phyloP scores from a whole-genome alignment of 2,888 invertebrate species.

The Amphimallon solstitiale region DNA sequence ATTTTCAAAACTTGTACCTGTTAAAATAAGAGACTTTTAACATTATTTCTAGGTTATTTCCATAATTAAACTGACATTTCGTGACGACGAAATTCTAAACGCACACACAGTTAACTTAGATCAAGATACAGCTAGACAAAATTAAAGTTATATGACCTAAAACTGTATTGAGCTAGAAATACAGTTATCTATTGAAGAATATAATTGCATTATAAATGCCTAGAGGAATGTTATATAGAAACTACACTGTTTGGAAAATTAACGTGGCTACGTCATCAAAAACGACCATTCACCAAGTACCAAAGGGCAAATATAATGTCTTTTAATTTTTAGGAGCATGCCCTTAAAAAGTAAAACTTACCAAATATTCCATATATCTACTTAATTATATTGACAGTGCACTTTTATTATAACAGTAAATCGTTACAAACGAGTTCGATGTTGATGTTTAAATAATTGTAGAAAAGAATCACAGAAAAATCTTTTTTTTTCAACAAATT shows the following conservation, averaged over 20 bases:
- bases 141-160: slow-evolving; percentile 63
- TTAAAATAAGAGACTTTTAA: slow-evolving; percentile 28
- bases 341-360: slow-evolving; percentile 43
- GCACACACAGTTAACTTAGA: slow-evolving; percentile 28
- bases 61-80: slow-evolving; percentile 15
- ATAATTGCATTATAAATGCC: slow-evolving; percentile 41
- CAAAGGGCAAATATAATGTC: slow-evolving; percentile 40
- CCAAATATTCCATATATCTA: slow-evolving; percentile 38
- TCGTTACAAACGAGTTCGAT: background rate
- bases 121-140: slow-evolving; percentile 50
- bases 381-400: slow-evolving; percentile 2
- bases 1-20: slow-evolving; percentile 36
- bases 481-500: slow-evolving; percentile 6
- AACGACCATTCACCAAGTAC: slow-evolving; percentile 40
- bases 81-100: background rate
- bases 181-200: slow-evolving; percentile 57
- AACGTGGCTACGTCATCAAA: slow-evolving; percentile 39
- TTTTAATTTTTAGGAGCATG: slow-evolving; percentile 35
- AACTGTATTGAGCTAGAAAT: slow-evolving; percentile 63
- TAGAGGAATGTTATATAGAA: slow-evolving; percentile 37
- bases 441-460: background rate
- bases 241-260: slow-evolving; percentile 36
- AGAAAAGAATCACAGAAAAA: background rate
- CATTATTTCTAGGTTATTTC: slow-evolving; percentile 16
- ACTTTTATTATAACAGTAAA: slow-evolving; percentile 8